Evolutionary conservation across 2,888 invertebrate genomes (phyloP), one percentile per base, ranked within the genome.

Genomic region (Hypena proboscidalis): DNA sequence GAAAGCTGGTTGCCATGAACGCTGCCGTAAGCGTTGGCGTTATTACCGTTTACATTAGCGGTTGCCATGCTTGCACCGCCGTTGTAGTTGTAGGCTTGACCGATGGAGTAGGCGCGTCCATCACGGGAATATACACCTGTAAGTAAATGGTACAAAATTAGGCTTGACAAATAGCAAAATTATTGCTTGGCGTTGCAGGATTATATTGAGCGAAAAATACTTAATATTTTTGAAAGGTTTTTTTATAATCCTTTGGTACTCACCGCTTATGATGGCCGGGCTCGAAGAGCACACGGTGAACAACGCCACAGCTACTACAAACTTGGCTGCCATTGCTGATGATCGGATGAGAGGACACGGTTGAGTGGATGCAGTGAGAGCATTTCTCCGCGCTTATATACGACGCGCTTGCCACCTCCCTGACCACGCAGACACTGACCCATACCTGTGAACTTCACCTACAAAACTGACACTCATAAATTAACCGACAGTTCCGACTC

Each of bases 311-410:
- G 76, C 80, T 51, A 83, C 74, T 45, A 87, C 69, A 52, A 90
- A 74, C 66, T 78, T 90, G 52, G 79, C 74, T 47, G 87, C 90
- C 90, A 90, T 60, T 73, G 69, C 34, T 65, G 40, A 43, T 62
- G 59, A 58, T 63, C 39, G 58, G 66, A 61, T 53, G 71, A 78
- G 68, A 74, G 75, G 74, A 78, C 68, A 67, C 75, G 63, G 73
- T 45, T 76, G 78, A 87, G 74, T 89, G 87, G 81, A 86, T 89
- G 80, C 66, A 74, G 90, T 77, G 89, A 90, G 80, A 90, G 90
- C 83, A 88, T 90, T 90, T 90, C 90, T 85, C 86, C 78, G 72
- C 67, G 81, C 69, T 85, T 90, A 77, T 88, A 90, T 90, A 90
- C 76, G 55, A 51, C 35, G 26, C 42, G 41, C 10, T 43, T 61